Percentiles rank a stretch among this genome's conserved stretches.
Conservation (phyloP, 2,797 vertebrate genomes). For the Gymnocypris eckloni region DNA sequence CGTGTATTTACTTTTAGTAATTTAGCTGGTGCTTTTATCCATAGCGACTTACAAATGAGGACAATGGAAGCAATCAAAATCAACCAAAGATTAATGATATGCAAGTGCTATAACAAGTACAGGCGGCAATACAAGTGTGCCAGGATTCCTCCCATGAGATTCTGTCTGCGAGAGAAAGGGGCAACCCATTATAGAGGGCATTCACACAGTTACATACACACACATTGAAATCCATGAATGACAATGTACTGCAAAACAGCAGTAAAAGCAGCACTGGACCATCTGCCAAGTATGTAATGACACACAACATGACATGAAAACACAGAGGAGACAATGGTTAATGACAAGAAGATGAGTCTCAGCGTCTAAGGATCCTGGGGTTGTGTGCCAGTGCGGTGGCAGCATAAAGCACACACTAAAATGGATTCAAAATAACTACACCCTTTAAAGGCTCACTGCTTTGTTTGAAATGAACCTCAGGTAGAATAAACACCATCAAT, state of each 20-base stretch:
- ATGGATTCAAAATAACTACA: slow-evolving; percentile 16
- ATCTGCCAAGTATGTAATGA: slow-evolving; percentile 6
- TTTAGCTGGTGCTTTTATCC: too few relatives aligned
- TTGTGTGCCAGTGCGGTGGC: background rate
- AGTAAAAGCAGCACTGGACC: background rate
- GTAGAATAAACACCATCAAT: slow-evolving; percentile 38
- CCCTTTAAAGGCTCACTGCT: slow-evolving; percentile 30
- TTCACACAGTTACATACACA: slow-evolving; percentile 35
- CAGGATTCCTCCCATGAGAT: slow-evolving; percentile 32
- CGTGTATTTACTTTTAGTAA: too few relatives aligned
- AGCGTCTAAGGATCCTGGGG: background rate
- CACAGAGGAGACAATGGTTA: background rate
- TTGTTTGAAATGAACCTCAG: slow-evolving; percentile 28
- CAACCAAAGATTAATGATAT: too few relatives aligned
- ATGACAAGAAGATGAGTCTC: slow-evolving; percentile 13
- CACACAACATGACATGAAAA: slow-evolving; percentile 6
- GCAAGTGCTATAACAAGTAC: too few relatives aligned
- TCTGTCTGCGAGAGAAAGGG: slow-evolving; percentile 20
- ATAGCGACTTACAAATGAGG: too few relatives aligned
- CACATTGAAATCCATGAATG: background rate
- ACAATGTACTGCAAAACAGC: background rate
- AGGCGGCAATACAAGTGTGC: slow-evolving; percentile 13
- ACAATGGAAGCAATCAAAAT: too few relatives aligned
- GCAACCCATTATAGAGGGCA: slow-evolving; percentile 44
- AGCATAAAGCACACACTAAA: slow-evolving; percentile 5